Evolutionary conservation across 2,113 vertebrate species (phyloP).

Genomic region (Chaenogobius annularis): DNA sequence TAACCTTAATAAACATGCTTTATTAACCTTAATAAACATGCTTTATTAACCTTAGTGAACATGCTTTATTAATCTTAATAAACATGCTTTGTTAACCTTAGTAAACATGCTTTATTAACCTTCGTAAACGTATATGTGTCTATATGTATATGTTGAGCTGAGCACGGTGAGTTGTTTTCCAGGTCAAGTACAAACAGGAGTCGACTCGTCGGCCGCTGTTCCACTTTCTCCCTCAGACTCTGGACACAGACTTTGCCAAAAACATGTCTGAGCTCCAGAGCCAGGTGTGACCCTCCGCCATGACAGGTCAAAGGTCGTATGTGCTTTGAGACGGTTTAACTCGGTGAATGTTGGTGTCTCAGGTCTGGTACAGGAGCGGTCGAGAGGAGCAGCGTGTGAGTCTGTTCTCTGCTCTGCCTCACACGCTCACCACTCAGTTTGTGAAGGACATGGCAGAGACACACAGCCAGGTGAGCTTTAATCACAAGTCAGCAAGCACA

Average conservation of each 20-base stretch:
- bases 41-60: too few relatives aligned
- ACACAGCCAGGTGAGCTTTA: conserved; percentile 42
- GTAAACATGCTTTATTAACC: too few relatives aligned
- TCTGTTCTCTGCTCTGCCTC: conserved; percentile 44
- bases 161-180: conserved; percentile 4
- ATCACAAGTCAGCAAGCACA: too few relatives aligned
- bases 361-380: conserved; percentile 50
- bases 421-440: conserved; percentile 62
- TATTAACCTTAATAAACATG: too few relatives aligned
- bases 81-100: too few relatives aligned
- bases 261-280: conserved; percentile 65
- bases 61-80: too few relatives aligned
- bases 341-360: neutral
- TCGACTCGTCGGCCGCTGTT: conserved; percentile 47
- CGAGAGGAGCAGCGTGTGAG: conserved; percentile 45
- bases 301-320: too few relatives aligned
- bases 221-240: conserved; percentile 56
- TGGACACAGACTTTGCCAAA: conserved; percentile 57
- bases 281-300: conserved; percentile 56
- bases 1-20: too few relatives aligned
- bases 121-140: too few relatives aligned
- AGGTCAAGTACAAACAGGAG: conserved; percentile 67
- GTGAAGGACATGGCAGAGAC: conserved; percentile 51
- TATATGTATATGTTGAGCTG: too few relatives aligned
- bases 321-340: too few relatives aligned